Base-by-base conservation (phyloP, 2,113 vertebrate genomes). In the Callionymus lyra region DNA sequence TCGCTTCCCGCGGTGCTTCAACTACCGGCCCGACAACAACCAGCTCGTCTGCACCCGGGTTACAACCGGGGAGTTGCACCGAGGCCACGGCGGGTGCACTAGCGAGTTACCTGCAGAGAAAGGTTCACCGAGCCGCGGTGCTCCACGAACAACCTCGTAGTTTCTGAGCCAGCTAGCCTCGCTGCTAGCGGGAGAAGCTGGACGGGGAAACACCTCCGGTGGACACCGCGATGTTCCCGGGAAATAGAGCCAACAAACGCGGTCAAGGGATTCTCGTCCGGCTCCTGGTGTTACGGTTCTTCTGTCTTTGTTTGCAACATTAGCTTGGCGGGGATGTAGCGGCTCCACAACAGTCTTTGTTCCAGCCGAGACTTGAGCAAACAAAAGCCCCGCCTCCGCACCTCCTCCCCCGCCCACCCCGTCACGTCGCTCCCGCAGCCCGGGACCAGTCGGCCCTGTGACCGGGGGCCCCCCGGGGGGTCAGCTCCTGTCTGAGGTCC, bases 81-180 rank as follows among this genome's bases (percentile, higher is more conserved):
- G 32, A 12, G 6, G 12, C 10, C 0, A 6, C 14, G 10, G 11
- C 14, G 12, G 41, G 15, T 18, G 12, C 13, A 17, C 8, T 16
- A 16, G 13, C 34, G 1, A 10, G 53, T 74, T 80, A 82, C 80
- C 80, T 82, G 74, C 62, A 73, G 75, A 80, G 74, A 82, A 82
- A 62, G 35, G 70, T 59, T 34, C 56, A 65, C 62, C 56, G 51
- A 54, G 65, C 53, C 45, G 61, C 68, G 74, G 76, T 53, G 73
- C 55, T 35, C 41, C 47, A 50, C 31, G 8, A 56, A 56, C 74
- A 67, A 70, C 71, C 56, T 67, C 56, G 59, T 68, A 42, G 70
- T 47, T 50, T 45, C 40, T 58, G n/a, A 45, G 63, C 59, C 62
- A 44, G 59, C 76, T 77, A 77, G 74, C 76, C 58, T 67, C 58